A percentile compares a stretch with the other conserved stretches of the same genome.
phyloP scores from a whole-genome alignment of 2,113 vertebrate species.

The Psephotus haematonotus region DNA sequence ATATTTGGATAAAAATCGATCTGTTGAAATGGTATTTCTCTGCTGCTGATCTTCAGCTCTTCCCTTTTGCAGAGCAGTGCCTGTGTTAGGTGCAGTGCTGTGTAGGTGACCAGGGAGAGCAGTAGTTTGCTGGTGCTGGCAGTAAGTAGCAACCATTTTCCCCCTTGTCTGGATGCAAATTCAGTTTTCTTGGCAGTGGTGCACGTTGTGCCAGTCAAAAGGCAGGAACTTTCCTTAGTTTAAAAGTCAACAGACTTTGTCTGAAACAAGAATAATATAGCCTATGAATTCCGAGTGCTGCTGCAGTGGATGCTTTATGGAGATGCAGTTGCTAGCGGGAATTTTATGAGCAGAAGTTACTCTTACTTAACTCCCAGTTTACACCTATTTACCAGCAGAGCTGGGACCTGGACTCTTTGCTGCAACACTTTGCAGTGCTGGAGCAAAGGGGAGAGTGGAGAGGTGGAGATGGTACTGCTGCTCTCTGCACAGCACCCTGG shows the following conservation, averaged over 20 bases:
- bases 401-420: background rate
- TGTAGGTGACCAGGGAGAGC: background rate
- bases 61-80: background rate
- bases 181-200: background rate
- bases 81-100: background rate
- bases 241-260: background rate
- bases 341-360: background rate
- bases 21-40: accelerated
- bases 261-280: background rate
- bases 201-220: background rate
- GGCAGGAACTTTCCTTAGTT: background rate
- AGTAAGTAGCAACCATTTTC: background rate
- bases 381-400: background rate
- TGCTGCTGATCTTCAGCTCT: background rate
- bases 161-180: background rate
- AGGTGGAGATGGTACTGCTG: background rate
- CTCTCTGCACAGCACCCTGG: background rate
- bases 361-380: background rate
- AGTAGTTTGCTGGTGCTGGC: background rate
- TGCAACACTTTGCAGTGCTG: background rate
- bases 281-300: background rate
- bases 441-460: background rate
- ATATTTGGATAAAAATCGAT: background rate
- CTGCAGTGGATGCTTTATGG: background rate
- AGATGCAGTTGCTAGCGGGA: background rate